Conservation (phyloP, 2,797 vertebrate species). For the Chelmon rostratus region DNA sequence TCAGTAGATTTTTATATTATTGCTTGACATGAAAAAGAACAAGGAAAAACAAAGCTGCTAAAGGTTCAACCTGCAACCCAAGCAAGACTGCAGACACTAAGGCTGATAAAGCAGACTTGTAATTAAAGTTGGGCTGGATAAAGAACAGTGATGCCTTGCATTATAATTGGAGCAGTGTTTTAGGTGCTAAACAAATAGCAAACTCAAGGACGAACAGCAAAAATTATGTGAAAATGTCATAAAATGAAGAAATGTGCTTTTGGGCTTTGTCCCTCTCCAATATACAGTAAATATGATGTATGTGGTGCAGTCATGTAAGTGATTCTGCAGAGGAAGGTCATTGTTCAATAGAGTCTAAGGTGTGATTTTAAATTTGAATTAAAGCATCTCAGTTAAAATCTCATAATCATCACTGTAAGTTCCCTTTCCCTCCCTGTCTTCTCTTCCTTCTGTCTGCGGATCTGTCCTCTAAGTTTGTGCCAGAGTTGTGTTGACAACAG, state of each 20-base stretch:
- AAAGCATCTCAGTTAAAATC: background rate
- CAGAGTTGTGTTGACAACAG: conserved; percentile 38
- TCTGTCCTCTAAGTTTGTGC: conserved; percentile 2
- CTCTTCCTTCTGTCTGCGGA: background rate
- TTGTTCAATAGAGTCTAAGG: background rate
- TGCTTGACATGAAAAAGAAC: background rate
- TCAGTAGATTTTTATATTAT: background rate
- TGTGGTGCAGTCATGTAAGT: background rate
- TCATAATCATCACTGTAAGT: background rate
- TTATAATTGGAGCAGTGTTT: background rate
- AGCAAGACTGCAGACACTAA: background rate
- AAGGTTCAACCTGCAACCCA: background rate
- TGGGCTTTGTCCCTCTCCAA: too few relatives aligned
- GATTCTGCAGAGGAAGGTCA: background rate
- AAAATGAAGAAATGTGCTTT: background rate
- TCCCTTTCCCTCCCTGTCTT: too few relatives aligned
- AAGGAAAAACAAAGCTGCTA: background rate
- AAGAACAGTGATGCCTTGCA: background rate
- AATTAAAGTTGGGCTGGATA: background rate
- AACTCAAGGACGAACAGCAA: background rate
- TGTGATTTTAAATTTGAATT: background rate
- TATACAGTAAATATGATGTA: background rate
- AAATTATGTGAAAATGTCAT: background rate
- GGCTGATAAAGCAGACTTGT: background rate
- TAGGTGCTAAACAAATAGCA: background rate